Conservation (phyloP, 2,888 invertebrate genomes). For the Brachycybe producta region DNA sequence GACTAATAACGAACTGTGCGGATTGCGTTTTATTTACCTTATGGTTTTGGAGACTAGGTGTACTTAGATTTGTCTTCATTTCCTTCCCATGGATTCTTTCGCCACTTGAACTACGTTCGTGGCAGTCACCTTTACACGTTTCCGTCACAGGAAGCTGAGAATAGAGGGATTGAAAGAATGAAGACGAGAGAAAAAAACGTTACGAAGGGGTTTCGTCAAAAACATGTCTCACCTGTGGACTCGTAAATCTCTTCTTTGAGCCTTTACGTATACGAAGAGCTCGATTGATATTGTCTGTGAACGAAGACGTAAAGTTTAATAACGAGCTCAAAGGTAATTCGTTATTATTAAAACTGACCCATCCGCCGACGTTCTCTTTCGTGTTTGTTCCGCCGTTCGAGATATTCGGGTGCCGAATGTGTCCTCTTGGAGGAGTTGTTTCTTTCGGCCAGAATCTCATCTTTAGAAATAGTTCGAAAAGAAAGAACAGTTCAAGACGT, state of each 20-base stretch:
- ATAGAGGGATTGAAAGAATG: no score
- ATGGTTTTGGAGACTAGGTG: conserved; percentile 6
- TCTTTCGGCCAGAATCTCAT: conserved; percentile 46
- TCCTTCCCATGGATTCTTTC: background rate
- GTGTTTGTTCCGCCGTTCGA: conserved; percentile 64
- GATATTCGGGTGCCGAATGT: conserved; percentile 74
- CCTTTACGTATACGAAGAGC: conserved; percentile 11
- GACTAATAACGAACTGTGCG: no score
- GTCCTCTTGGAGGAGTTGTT: conserved; percentile 55
- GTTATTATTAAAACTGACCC: conserved; percentile 11
- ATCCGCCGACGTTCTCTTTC: conserved; percentile 24
- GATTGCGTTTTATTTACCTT: conserved; percentile 10
- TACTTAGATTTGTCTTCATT: background rate
- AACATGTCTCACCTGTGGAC: conserved; percentile 4
- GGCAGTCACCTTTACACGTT: background rate
- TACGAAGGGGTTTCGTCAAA: background rate
- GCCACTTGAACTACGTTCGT: conserved; percentile 4
- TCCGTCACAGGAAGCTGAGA: no score
- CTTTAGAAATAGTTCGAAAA: no score
- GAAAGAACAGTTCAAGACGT: no score
- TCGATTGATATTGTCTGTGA: conserved; percentile 4
- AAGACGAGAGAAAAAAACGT: no score
- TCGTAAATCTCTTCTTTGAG: conserved; percentile 12
- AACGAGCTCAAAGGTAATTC: background rate
- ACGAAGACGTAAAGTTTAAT: background rate